Base-by-base conservation (phyloP, 2,888 invertebrate genomes). In the Synergus itoensis region DNA sequence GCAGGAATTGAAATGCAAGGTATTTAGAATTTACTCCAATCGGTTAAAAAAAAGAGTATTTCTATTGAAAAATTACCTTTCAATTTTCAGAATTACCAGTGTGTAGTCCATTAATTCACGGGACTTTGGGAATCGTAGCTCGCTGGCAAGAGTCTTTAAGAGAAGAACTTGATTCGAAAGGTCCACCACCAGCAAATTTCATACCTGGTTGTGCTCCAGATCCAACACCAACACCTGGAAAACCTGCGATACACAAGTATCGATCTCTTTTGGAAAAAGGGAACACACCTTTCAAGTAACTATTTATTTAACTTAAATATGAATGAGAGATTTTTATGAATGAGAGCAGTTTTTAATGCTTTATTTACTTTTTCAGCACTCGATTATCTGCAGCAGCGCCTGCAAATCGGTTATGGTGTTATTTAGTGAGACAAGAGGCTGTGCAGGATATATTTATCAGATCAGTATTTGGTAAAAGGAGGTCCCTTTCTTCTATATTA, bases 371-470 rank as follows among this genome's bases (percentile, higher is more conserved):
- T 48, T 82, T 73, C 82, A 95, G 95, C 87, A 94, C 95, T 12
- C 94, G 94, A 69, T 93, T 95, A 78, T 95, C 94, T 79, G 95
- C 96, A 63, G 94, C 97, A 0, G 96, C 95, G 86, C 97, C 95
- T 0, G 96, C 96, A 9, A 94, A 96, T 82, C 95, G 99, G 4
- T 93, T 99, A 8, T 99, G 99, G 99, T 96, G 96, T 89, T 98
- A 95, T 92, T 94, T 99, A 83, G 97, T 99, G 2, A 94, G 97
- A 69, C 99, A 99, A 92, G 98, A 99, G 92, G 93, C 95, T 65
- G 97, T 99, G 43, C 98, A 98, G 92, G 97, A 99, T 87, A 95
- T 98, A 79, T 99, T 99, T 93, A 98, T 99, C 89, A 95, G 98
- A 80, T 97, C 98, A 82, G 97, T 99, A 81, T 99, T 99, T 92